A percentile compares a stretch with the other conserved stretches of the same genome.
Conservation (phyloP, 1,140 invertebrate species). For the Cecropterus lyciades region DNA sequence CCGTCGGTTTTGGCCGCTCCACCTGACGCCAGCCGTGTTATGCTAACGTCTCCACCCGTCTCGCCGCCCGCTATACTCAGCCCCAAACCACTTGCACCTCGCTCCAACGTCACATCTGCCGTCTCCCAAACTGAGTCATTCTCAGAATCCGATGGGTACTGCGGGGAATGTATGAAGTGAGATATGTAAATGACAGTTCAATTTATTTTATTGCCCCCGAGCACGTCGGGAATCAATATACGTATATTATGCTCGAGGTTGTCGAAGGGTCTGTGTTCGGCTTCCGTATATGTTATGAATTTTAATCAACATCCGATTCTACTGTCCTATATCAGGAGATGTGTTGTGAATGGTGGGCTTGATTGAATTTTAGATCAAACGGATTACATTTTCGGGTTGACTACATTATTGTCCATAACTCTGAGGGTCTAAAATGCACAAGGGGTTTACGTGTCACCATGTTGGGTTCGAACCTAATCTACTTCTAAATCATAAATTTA, state of each 20-base stretch:
- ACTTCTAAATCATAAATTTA: no score
- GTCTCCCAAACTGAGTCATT: conserved; percentile 89
- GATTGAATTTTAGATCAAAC: conserved; percentile 19
- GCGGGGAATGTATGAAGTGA: conserved; percentile 31
- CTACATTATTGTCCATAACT: background rate
- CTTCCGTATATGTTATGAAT: conserved; percentile 25
- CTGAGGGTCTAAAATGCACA: background rate
- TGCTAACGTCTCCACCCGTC: conserved; percentile 96
- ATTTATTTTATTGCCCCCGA: conserved; percentile 31
- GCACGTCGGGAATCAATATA: conserved; percentile 32
- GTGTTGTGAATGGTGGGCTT: conserved; percentile 1
- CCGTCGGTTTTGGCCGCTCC: conserved; percentile 94
- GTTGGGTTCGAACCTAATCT: no score
- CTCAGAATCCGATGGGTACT: conserved; percentile 66
- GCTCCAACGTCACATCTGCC: conserved; percentile 94
- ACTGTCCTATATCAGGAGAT: background rate
- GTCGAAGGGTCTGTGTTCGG: conserved; percentile 19
- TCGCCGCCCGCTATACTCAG: conserved; percentile 85
- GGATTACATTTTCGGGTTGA: background rate
- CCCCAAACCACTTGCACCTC: conserved; percentile 94
- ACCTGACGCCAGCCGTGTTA: conserved; percentile 98
- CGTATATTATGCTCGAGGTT: conserved; percentile 24
- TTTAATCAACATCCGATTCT: conserved; percentile 32
- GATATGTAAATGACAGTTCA: conserved; percentile 35
- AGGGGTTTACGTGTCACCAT: background rate